These are phyloP conservation scores for Rhopalosiphum maidis DNA, from an alignment of 1,140 invertebrate genomes.

Conservation along the genomic window DNA sequence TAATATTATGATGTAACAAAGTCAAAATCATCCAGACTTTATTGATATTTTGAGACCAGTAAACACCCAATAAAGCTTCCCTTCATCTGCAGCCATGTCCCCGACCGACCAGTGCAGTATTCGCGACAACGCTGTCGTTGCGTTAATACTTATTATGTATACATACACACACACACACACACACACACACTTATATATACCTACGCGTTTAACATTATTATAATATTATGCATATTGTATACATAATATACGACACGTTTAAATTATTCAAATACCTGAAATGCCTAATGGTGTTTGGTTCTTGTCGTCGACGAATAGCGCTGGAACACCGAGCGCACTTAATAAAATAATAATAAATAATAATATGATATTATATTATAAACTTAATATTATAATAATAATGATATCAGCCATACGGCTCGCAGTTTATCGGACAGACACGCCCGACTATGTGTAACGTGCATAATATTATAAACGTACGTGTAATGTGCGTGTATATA, in stretches of 20 bases:
- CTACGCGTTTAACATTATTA: not conserved
- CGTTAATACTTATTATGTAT: not conserved
- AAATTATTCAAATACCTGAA: constrained; percentile 17
- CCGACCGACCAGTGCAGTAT: not conserved
- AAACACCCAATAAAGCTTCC: not conserved
- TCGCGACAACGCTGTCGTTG: not conserved
- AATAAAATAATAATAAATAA: not conserved
- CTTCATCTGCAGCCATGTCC: not conserved
- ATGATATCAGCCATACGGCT: not conserved
- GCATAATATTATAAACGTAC: not conserved
- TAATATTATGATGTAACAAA: not conserved
- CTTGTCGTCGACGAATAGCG: not conserved
- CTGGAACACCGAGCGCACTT: not conserved
- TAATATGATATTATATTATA: not conserved
- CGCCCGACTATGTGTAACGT: not conserved
- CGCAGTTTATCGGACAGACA: not conserved
- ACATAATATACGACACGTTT: not conserved
- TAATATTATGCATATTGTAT: not conserved
- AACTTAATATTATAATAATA: not conserved
- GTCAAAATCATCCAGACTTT: not conserved
- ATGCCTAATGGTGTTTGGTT: not conserved
- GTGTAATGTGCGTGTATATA: not conserved
- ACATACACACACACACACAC: no score
- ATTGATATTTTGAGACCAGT: not conserved
- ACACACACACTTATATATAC: no score